Evolutionary conservation across 1,140 invertebrate genomes (phyloP).

Genomic region (Drosophila simulans): DNA sequence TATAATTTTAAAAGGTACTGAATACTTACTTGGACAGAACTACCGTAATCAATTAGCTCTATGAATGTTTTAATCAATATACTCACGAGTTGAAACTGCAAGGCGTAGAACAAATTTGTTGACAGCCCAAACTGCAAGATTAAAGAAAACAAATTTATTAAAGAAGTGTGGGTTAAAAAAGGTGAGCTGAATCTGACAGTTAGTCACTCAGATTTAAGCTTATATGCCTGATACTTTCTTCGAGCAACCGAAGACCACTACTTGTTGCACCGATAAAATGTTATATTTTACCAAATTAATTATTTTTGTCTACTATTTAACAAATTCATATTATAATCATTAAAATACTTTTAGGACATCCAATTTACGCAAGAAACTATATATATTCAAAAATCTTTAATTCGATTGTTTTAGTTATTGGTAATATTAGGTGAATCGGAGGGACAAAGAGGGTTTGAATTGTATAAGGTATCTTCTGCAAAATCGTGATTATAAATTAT

Average conservation of each 20-base stretch:
- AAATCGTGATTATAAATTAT: conserved; percentile 58
- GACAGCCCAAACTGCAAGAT: conserved; percentile 54
- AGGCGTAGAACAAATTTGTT: background rate
- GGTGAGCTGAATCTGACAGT: conserved; percentile 9
- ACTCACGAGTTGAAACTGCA: conserved; percentile 7
- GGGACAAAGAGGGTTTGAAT: background rate
- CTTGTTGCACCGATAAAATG: background rate
- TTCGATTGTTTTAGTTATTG: no score
- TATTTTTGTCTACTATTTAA: background rate
- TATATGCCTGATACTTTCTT: conserved; percentile 12
- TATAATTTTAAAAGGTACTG: no score
- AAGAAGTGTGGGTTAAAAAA: background rate
- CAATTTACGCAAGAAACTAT: background rate
- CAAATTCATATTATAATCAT: background rate
- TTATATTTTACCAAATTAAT: no score
- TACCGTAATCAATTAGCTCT: background rate
- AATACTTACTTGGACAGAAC: background rate
- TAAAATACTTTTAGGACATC: background rate
- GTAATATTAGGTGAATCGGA: background rate
- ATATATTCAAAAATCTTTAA: no score
- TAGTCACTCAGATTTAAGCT: conserved; percentile 6
- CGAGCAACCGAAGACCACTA: conserved; percentile 15
- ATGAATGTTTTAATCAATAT: background rate
- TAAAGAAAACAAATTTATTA: conserved; percentile 61
- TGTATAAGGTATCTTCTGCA: conserved; percentile 12